phyloP scores from a whole-genome alignment of 1,140 invertebrate species.

The Drosophila pruinosa region DNA sequence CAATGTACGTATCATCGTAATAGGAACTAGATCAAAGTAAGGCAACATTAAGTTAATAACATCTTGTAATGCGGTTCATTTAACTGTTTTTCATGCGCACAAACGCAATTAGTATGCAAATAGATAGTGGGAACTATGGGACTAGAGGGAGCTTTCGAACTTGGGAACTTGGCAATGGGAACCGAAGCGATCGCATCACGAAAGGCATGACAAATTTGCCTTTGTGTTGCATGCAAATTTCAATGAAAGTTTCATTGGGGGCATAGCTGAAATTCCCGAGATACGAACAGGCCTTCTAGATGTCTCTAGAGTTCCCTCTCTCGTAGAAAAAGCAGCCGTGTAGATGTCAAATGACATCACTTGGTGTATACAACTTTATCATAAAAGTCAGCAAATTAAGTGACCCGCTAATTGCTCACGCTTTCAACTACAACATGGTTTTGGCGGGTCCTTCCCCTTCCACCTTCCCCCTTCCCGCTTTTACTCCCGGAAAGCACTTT shows the following conservation, averaged over 20 bases:
- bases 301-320: neutral
- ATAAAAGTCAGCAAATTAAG: conserved; percentile 58
- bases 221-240: conserved; percentile 65
- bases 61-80: neutral
- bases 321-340: neutral
- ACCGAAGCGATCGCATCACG: conserved; percentile 12
- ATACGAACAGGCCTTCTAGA: conserved; percentile 12
- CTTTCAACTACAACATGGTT: conserved; percentile 11
- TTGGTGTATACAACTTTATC: conserved; percentile 18
- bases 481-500: conserved; percentile 39
- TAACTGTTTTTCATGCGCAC: conserved; percentile 1
- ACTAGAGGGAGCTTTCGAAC: neutral
- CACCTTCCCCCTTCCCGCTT: neutral
- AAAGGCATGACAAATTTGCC: conserved; percentile 39
- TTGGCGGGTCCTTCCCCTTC: too few relatives aligned
- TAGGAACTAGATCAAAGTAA: conserved; percentile 15
- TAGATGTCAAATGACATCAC: conserved; percentile 59
- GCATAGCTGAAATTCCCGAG: conserved; percentile 31
- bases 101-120: conserved; percentile 18
- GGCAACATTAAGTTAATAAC: neutral
- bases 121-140: neutral
- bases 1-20: neutral
- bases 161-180: conserved; percentile 61
- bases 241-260: conserved; percentile 44
- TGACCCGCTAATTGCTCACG: conserved; percentile 62